Evolutionary conservation across 1,140 invertebrate species (phyloP), one percentile per base, ranked within the genome.

Genomic region (Chrysomallon squamiferum): DNA sequence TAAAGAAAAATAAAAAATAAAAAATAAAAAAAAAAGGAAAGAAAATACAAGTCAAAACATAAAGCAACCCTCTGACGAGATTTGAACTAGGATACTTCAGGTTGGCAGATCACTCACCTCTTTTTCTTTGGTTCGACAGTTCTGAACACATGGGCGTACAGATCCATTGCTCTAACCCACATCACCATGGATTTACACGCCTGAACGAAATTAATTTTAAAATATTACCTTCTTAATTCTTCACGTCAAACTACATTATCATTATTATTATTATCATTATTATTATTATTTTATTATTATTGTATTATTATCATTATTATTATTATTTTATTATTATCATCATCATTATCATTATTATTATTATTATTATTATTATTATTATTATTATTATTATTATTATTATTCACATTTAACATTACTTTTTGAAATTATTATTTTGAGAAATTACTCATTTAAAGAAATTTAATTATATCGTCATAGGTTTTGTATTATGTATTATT

Each of bases 101-200:
- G 47, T 27, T 22, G 25, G 45, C 1, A 65, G 18, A 62, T 43
- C 4, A 73, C 77, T 79, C 86, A 93, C 91, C 89, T 92, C 68
- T 91, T 87, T 66, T 92, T 90, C 83, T 97, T 96, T 0, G 95
- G 85, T 65, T 85, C 81, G 2, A 87, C 86, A 20, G 84, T 84
- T 64, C 79, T 78, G 69, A 75, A 81, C 7, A 84, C 78, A 15
- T 74, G 68, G 25, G 85, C 78, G 67, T 86, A 86, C 0, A 80
- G 66, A 62, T 86, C 84, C 78, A 87, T 86, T 33, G 85, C 86
- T 57, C 80, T 63, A 3, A 86, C 85, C 86, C 86, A 87, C 84
- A 86, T 81, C 60, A 80, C 83, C 73, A 87, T 73, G 11, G 85
- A 86, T 49, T 77, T 80, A 66, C 82, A 85, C 9, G 85, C 85